These are phyloP conservation scores for Fulica atra DNA, from an alignment of 2,113 vertebrate genomes.

Conservation along the genomic window DNA sequence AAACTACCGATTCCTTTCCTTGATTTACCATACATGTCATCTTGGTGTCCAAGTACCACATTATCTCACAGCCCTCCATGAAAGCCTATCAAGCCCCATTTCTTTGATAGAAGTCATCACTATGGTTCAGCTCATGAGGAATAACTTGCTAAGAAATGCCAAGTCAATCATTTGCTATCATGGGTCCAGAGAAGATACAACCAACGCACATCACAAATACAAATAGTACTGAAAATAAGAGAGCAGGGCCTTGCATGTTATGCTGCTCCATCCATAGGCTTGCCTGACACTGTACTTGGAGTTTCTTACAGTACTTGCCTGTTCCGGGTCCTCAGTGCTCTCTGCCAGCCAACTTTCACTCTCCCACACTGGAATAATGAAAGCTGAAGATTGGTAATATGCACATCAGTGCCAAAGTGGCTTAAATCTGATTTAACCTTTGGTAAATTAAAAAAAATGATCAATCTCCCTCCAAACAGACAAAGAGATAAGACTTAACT, in stretches of 20 bases:
- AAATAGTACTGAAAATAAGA: not conserved
- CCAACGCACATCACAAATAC: fast-evolving
- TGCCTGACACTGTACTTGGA: not conserved
- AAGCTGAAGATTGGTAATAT: not conserved
- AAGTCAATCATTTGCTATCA: not conserved
- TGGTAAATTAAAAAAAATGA: slow-evolving; percentile 6
- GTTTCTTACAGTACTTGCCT: not conserved
- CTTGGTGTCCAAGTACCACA: not conserved
- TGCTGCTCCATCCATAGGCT: not conserved
- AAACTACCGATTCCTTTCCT: not conserved
- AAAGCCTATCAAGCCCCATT: not conserved
- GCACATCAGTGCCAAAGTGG: not conserved
- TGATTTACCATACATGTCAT: fast-evolving
- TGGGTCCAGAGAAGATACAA: not conserved
- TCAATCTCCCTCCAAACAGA: not conserved
- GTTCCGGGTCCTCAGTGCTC: not conserved
- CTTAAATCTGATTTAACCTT: not conserved
- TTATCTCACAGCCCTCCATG: not conserved
- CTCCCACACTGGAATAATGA: not conserved
- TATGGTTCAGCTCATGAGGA: not conserved
- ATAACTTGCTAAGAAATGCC: not conserved
- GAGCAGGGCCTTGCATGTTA: not conserved
- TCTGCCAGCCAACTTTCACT: not conserved
- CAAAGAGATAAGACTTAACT: slow-evolving; percentile 2
- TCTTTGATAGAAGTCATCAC: not conserved